phyloP scores from a whole-genome alignment of 2,888 invertebrate genomes.

The Cheilosia impressa region DNA sequence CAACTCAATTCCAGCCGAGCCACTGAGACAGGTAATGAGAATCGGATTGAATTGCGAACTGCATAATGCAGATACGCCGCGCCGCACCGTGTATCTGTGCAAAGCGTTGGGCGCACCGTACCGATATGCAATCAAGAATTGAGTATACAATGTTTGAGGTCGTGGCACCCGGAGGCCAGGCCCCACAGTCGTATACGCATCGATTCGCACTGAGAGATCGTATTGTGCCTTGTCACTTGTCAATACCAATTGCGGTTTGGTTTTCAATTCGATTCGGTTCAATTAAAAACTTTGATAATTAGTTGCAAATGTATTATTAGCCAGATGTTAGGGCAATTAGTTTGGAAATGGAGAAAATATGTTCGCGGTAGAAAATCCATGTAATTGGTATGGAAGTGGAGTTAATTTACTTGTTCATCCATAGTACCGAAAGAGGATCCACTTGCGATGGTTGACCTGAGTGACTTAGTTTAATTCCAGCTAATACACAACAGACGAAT shows the following conservation, averaged over 20 bases:
- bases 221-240: conserved; percentile 39
- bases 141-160: conserved; percentile 55
- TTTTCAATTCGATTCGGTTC: conserved; percentile 67
- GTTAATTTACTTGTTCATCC: too few species aligned
- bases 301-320: conserved; percentile 25
- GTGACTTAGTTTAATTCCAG: too few species aligned
- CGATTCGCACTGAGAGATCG: conserved; percentile 44
- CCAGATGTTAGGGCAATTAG: background rate
- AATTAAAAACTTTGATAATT: conserved; percentile 58
- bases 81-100: background rate
- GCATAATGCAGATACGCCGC: conserved; percentile 12
- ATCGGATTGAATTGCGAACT: conserved; percentile 61
- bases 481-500: too few species aligned
- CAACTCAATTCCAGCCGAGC: conserved; percentile 47
- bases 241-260: conserved; percentile 67
- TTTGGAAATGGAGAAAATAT: background rate
- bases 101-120: conserved; percentile 15
- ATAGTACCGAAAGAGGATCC: too few species aligned
- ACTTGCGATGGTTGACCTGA: too few species aligned
- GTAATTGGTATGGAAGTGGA: too few species aligned
- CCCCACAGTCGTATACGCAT: conserved; percentile 1
- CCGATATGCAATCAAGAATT: conserved; percentile 66
- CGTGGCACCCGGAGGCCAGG: conserved; percentile 48
- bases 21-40: conserved; percentile 58
- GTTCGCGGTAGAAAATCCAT: too few species aligned